Percentiles rank a stretch among this genome's conserved stretches.
Conservation (phyloP, 2,888 invertebrate genomes). For the Amorpha juglandis region DNA sequence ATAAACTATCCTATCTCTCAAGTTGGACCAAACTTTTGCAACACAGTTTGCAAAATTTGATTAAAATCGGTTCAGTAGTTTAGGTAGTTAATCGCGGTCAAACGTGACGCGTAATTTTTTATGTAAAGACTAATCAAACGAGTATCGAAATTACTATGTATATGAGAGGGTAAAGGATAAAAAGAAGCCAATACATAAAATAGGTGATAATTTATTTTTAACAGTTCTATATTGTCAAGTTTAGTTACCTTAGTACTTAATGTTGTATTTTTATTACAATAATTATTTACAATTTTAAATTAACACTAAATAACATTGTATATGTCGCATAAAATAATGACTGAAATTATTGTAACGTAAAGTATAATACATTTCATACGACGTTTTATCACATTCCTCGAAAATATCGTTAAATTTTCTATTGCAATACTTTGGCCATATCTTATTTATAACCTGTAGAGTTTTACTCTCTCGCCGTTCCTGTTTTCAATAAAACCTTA, state of each 20-base stretch:
- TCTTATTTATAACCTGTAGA: slow-evolving; percentile 45
- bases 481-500: slow-evolving; percentile 29
- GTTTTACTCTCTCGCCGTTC: slow-evolving; percentile 34
- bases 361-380: slow-evolving; percentile 49
- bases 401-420: slow-evolving; percentile 55
- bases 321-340: slow-evolving; percentile 67
- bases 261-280: slow-evolving; percentile 23
- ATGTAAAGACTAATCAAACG: too few species aligned
- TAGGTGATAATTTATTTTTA: slow-evolving; percentile 27
- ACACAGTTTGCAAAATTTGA: too few species aligned
- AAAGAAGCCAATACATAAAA: slow-evolving; percentile 25
- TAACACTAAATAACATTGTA: slow-evolving; percentile 64
- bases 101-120: too few species aligned
- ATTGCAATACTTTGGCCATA: slow-evolving; percentile 53
- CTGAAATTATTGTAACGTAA: slow-evolving; percentile 58
- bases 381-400: slow-evolving; percentile 57
- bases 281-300: slow-evolving; percentile 54
- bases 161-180: not conserved
- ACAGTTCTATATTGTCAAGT: slow-evolving; percentile 30
- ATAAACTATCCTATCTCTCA: too few species aligned
- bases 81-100: too few species aligned
- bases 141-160: too few species aligned
- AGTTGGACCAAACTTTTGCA: too few species aligned
- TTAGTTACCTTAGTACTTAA: slow-evolving; percentile 13
- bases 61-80: too few species aligned